A percentile compares a stretch with the other conserved stretches of the same genome.
Conservation (phyloP, 1,140 invertebrate species). For the Berghia stephanieae region DNA sequence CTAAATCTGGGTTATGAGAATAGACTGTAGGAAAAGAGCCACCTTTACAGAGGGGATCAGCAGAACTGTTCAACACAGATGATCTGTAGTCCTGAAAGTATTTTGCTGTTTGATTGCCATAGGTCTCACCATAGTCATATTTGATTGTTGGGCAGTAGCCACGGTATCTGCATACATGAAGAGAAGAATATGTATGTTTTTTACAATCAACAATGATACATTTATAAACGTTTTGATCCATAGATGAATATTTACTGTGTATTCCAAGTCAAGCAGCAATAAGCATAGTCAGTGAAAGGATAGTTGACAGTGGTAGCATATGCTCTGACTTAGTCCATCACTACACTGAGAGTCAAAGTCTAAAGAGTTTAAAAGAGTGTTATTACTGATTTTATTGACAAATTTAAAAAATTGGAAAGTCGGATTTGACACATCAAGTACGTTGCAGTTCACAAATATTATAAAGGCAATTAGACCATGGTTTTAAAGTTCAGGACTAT, state of each 20-base stretch:
- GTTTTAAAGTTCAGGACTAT: too few relatives aligned
- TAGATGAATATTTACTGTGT: background rate
- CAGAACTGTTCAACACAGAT: slow-evolving; percentile 59
- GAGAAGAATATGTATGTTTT: background rate
- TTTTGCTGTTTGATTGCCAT: slow-evolving; percentile 65
- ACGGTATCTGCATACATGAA: slow-evolving; percentile 56
- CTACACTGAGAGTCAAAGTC: background rate
- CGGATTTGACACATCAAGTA: too few relatives aligned
- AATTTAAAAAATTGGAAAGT: too few relatives aligned
- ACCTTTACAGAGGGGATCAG: slow-evolving; percentile 58
- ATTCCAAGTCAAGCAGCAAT: too few relatives aligned
- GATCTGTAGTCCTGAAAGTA: slow-evolving; percentile 67
- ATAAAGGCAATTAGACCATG: too few relatives aligned
- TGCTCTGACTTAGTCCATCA: background rate
- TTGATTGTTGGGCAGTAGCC: slow-evolving; percentile 67
- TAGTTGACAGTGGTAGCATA: background rate
- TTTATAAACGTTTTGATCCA: too few relatives aligned
- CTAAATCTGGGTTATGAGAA: slow-evolving; percentile 63
- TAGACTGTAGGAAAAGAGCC: slow-evolving; percentile 66
- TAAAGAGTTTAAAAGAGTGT: too few relatives aligned
- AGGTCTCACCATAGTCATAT: slow-evolving; percentile 68
- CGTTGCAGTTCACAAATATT: too few relatives aligned
- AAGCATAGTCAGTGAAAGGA: background rate
- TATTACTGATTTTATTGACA: too few relatives aligned
- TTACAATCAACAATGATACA: background rate